phyloP scores from a whole-genome alignment of 2,888 invertebrate species.

The Ctena decussata region DNA sequence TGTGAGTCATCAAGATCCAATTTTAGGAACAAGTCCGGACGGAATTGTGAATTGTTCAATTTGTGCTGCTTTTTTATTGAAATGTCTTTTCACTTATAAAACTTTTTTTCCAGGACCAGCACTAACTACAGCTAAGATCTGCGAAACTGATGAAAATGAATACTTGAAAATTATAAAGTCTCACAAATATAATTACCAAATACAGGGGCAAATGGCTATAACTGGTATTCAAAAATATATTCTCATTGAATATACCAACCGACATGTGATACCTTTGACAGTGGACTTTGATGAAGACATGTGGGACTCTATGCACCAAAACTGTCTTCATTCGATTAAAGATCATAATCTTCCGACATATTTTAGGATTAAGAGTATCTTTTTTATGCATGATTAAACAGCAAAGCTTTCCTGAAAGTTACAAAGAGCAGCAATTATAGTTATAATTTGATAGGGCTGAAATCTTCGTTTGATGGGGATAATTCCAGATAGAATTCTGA shows the following conservation, averaged over 20 bases:
- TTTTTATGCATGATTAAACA: no score
- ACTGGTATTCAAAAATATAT: neutral
- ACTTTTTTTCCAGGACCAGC: neutral
- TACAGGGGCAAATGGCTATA: neutral
- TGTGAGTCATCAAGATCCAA: neutral
- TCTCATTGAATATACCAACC: neutral
- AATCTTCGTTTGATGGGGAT: no score
- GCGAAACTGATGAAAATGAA: neutral
- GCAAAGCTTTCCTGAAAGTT: no score
- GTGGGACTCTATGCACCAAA: neutral
- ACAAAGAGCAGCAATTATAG: no score
- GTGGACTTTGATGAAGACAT: slow-evolving; percentile 7
- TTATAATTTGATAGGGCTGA: no score
- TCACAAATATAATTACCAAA: neutral
- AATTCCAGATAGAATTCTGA: no score
- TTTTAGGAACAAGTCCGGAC: neutral
- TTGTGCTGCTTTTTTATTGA: neutral
- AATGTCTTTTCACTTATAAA: neutral
- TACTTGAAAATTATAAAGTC: neutral
- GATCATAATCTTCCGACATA: neutral
- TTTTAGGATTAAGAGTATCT: neutral
- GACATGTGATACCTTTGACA: neutral
- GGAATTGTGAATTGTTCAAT: slow-evolving; percentile 1
- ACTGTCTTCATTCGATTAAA: neutral
- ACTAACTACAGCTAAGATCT: neutral